Conservation (phyloP, 2,888 invertebrate species). For the Aporophyla lueneburgensis region DNA sequence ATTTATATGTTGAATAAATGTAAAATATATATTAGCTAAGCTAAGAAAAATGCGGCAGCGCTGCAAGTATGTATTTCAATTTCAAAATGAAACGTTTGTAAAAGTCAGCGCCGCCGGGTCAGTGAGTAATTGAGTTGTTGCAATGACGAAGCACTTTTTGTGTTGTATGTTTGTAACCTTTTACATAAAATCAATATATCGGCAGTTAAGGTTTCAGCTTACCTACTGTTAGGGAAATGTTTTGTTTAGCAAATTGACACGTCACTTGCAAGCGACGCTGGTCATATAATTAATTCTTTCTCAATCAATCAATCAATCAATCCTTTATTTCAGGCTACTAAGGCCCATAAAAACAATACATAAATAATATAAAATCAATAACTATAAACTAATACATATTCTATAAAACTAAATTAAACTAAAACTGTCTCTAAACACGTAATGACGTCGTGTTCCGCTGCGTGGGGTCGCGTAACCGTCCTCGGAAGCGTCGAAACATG, state of each 20-base stretch:
- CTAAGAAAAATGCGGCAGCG: not conserved
- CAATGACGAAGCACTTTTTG: conserved; percentile 49
- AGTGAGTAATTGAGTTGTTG: conserved; percentile 55
- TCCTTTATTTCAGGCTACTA: too few species aligned
- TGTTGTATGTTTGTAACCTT: conserved; percentile 31
- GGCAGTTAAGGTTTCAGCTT: not conserved
- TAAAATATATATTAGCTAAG: not conserved
- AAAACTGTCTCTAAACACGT: too few species aligned
- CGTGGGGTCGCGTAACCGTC: too few species aligned
- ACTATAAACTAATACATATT: too few species aligned
- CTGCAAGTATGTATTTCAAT: conserved; percentile 36
- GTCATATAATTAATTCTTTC: not conserved
- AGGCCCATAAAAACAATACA: too few species aligned
- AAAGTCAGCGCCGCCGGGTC: conserved; percentile 48
- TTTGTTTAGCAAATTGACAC: not conserved
- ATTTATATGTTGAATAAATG: too few species aligned
- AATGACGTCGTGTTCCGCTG: too few species aligned
- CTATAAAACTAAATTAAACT: too few species aligned
- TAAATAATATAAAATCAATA: too few species aligned
- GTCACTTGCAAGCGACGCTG: not conserved
- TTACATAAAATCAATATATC: conserved; percentile 40
- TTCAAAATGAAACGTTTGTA: conserved; percentile 51
- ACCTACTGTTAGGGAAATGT: not conserved
- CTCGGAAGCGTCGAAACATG: too few species aligned
- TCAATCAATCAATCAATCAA: too few species aligned